Percentiles rank a stretch among this genome's conserved stretches.
phyloP scores from a whole-genome alignment of 2,888 invertebrate species.

The Leucania comma region DNA sequence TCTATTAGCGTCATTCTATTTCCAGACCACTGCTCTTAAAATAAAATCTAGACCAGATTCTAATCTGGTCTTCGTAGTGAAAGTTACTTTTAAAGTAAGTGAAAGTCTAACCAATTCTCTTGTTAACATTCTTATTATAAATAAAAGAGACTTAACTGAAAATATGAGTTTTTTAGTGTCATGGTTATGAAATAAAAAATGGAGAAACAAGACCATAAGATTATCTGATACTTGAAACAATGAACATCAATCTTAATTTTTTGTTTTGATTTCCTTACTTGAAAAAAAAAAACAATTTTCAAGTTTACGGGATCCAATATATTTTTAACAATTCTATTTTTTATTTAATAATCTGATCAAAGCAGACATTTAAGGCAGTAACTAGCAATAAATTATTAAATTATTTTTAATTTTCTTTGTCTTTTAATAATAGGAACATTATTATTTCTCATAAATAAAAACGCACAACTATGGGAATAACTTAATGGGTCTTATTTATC shows the following conservation, averaged over 20 bases:
- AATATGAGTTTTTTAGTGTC: not conserved
- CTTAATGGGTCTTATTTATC: conserved; percentile 56
- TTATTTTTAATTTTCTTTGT: too few relatives aligned
- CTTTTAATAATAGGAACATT: not conserved
- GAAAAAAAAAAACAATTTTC: not conserved
- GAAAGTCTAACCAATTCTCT: conserved; percentile 43
- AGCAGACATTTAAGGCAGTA: not conserved
- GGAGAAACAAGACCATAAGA: not conserved
- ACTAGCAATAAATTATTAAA: not conserved
- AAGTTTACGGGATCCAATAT: not conserved
- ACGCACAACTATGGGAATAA: conserved; percentile 36
- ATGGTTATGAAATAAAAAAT: not conserved
- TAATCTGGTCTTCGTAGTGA: conserved; percentile 42
- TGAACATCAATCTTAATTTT: not conserved
- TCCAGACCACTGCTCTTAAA: conserved; percentile 20
- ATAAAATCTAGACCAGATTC: conserved; percentile 48
- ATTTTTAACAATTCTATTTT: not conserved
- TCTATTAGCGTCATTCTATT: conserved; percentile 32
- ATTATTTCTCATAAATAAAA: conserved; percentile 3
- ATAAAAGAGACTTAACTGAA: not conserved
- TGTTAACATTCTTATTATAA: conserved; percentile 10
- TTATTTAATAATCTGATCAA: not conserved
- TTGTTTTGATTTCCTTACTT: not conserved
- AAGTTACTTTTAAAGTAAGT: conserved; percentile 45
- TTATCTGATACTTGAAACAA: not conserved